These are phyloP conservation scores for Eupithecia vulgata DNA, from an alignment of 2,888 invertebrate species.

Conservation along the genomic window DNA sequence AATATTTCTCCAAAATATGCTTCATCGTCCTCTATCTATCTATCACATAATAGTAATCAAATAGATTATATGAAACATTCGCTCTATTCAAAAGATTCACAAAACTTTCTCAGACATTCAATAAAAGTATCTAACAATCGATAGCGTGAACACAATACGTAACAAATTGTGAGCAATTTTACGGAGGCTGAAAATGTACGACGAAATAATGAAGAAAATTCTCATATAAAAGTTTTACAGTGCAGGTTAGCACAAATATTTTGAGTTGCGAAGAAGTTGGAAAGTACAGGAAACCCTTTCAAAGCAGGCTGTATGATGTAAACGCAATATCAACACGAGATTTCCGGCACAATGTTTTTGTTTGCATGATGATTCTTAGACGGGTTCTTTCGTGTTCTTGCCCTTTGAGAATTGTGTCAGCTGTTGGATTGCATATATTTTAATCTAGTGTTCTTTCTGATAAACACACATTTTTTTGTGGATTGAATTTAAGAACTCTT, in stretches of 20 bases:
- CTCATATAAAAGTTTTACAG: constrained; percentile 27
- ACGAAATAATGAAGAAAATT: constrained; percentile 28
- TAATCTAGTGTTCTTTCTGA: background rate
- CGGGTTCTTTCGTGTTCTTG: background rate
- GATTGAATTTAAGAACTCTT: background rate
- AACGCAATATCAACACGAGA: constrained; percentile 11
- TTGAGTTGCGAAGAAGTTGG: constrained; percentile 22
- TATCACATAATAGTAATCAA: background rate
- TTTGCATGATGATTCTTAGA: background rate
- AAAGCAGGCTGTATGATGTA: constrained; percentile 19
- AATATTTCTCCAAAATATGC: background rate
- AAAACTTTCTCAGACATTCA: constrained; percentile 5
- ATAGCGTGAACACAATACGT: constrained; percentile 28
- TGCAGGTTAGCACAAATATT: constrained; percentile 32
- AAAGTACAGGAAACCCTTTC: constrained; percentile 23
- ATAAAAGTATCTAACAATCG: constrained; percentile 29
- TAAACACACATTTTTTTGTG: background rate
- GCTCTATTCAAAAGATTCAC: background rate
- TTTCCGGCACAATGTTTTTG: constrained; percentile 12
- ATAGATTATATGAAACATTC: background rate
- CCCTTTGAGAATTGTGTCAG: background rate
- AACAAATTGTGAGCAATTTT: constrained; percentile 31
- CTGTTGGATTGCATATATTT: background rate
- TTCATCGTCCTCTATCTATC: background rate
- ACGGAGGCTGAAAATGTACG: constrained; percentile 25